Base-by-base conservation (phyloP, 2,113 vertebrate species). In the Patagioenas fasciata region DNA sequence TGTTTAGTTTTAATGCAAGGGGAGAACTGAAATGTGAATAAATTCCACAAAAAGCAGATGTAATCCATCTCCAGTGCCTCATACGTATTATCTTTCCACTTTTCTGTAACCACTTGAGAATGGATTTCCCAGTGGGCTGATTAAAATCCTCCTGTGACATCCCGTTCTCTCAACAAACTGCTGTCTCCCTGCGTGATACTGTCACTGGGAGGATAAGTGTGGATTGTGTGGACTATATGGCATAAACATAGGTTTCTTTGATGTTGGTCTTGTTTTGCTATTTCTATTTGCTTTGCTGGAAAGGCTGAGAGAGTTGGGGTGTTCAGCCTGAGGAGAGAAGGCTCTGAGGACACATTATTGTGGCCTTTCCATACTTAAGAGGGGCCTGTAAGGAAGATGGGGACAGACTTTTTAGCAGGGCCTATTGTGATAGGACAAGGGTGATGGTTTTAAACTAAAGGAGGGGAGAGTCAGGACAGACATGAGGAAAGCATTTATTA, bases 91-190 rank as follows among this genome's bases (percentile, higher is more conserved):
- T 72, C 74, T 75, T 94, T 89, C 81, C 50, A 36, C 44, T 94
- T 60, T 57, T 72, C 79, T 69, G 21, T 93, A 91, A 85, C 62
- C 74, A 23, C 66, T 57, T 61, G 70, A 87, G 88, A 89, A 75
- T 85, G 74, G n/a, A 61, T 85, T 93, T 95, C 93, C 88, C 79
- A 88, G 44, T n/a, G 62, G 85, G 62, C 28, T 93, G 72, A 95
- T 93, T 64, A 89, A 96, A 95, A 77, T 77, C 81, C 71, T 75
- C 57, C 70, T 69, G 85, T 82, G 81, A 54, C 62, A 75, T 85
- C 81, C 53, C 1, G 0, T 79, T 85, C 62, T 60, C 48, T 65
- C 34, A 47, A 21, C 57, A 71, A 81, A 64, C 69, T 80, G 66
- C 38, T 62, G 5, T 47, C 78, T 90, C 80, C 38, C 42, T 44